Base-by-base conservation (phyloP, 2,113 vertebrate species). In the Acanthisitta chloris region DNA sequence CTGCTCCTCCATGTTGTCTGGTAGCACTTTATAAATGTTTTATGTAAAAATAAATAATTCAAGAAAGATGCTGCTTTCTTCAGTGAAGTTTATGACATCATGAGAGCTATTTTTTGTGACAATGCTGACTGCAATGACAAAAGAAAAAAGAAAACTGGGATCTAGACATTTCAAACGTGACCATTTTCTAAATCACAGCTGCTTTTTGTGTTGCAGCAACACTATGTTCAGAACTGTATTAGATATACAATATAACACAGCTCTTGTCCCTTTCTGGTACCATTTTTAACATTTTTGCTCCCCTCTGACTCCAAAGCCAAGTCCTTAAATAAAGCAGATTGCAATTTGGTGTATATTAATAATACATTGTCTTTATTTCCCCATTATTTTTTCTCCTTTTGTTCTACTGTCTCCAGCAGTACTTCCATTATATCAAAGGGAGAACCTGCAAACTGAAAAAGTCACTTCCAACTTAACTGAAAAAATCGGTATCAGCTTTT, bases 31-130 rank as follows among this genome's bases (percentile, higher is more conserved):
- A 96, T 96, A 88, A 97, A 96, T 95, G 86, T 93, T 96, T 96
- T 74, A 96, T 90, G 82, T 61, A 93, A 95, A 95, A 95, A 96
- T 95, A 94, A 96, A 96, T 95, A 93, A 96, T 95, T 90, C 76
- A 96, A 74, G 92, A 86, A 78, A 95, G 90, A 95, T 81, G 45
- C 7, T 6, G n/a, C 61, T 86, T 88, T 95, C 82, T 96, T 93
- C 72, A 65, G 48, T 88, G 72, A 92, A 86, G 92, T 93, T 96
- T 92, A 94, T 96, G 96, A 94, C 90, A 97, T 96, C 96, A 96
- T 55, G 65, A 86, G 88, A 93, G 80, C n/a, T 88, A 69, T 38
- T 96, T 95, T 95, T 86, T 90, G 82, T 65, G 91, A 57, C 77
- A 77, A 14, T 74, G 73, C 86, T 93, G 88, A 86, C 82, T 93